Percentiles rank a stretch among this genome's conserved stretches.
phyloP scores from a whole-genome alignment of 2,888 invertebrate genomes.

The Cataglyphis livida region DNA sequence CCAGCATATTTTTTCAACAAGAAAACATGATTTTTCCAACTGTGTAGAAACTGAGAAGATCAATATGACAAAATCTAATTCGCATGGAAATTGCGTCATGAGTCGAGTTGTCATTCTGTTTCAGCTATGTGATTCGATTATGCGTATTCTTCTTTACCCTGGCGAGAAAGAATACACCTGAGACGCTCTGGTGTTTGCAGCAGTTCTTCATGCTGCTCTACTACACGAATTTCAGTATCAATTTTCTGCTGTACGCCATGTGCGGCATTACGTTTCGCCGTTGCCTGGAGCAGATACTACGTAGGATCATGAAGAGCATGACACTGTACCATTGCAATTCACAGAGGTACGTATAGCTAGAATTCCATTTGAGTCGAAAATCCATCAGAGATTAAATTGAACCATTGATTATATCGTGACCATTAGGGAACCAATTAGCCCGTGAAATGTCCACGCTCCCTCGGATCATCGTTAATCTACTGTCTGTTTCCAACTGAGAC shows the following conservation, averaged over 20 bases:
- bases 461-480: neutral
- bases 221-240: slow-evolving; percentile 89
- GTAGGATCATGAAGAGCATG: slow-evolving; percentile 85
- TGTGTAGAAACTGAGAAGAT: neutral
- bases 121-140: slow-evolving; percentile 87
- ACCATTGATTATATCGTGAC: slow-evolving; percentile 41
- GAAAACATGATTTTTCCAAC: no score
- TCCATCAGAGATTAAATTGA: slow-evolving; percentile 50
- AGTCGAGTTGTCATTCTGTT: slow-evolving; percentile 41
- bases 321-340: slow-evolving; percentile 83
- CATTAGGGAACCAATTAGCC: slow-evolving; percentile 49
- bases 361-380: slow-evolving; percentile 46
- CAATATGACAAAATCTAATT: neutral
- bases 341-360: slow-evolving; percentile 79
- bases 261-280: slow-evolving; percentile 88
- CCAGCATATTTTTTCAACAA: no score
- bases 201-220: slow-evolving; percentile 89
- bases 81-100: slow-evolving; percentile 4
- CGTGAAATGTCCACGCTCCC: slow-evolving; percentile 30
- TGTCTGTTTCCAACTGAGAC: neutral
- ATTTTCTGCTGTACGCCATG: slow-evolving; percentile 89
- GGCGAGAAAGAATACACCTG: slow-evolving; percentile 84
- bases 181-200: slow-evolving; percentile 87
- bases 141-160: slow-evolving; percentile 86
- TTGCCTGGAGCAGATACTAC: slow-evolving; percentile 86